Evolutionary conservation across 2,113 vertebrate species (phyloP).

Genomic region (Neogale vison): DNA sequence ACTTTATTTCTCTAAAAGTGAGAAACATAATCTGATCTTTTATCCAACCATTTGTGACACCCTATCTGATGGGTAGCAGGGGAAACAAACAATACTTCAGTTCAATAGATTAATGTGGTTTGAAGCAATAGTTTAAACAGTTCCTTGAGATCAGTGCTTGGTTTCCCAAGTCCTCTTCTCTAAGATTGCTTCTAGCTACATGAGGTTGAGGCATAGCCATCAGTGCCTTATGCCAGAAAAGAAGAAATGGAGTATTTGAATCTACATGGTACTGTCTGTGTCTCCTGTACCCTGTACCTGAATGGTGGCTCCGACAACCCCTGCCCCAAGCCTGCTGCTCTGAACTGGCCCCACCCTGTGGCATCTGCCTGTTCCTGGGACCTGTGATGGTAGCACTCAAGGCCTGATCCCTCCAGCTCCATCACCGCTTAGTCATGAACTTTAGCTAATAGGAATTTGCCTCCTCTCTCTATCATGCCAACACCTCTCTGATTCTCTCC

Average conservation of each 20-base stretch:
- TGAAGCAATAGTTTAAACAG: background rate
- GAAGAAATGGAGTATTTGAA: background rate
- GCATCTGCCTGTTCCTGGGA: too few relatives aligned
- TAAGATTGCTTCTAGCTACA: background rate
- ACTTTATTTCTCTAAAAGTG: constrained; percentile 3
- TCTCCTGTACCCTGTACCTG: background rate
- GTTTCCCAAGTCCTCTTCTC: background rate
- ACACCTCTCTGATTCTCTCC: background rate
- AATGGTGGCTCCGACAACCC: fast-evolving
- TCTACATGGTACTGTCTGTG: background rate
- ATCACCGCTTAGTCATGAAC: fast-evolving
- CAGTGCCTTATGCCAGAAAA: background rate
- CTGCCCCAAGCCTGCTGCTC: too few relatives aligned
- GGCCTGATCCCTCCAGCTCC: background rate
- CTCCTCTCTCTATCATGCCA: background rate
- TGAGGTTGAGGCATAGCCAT: background rate
- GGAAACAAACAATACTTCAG: background rate
- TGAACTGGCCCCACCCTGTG: background rate
- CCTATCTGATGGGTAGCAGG: background rate
- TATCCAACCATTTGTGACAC: background rate
- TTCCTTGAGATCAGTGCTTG: background rate
- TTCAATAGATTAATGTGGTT: background rate
- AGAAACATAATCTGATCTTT: background rate
- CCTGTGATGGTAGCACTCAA: fast-evolving
- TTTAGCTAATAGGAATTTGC: too few relatives aligned